Evolutionary conservation across 1,140 invertebrate species (phyloP).

Genomic region (Aradophagus sp.): DNA sequence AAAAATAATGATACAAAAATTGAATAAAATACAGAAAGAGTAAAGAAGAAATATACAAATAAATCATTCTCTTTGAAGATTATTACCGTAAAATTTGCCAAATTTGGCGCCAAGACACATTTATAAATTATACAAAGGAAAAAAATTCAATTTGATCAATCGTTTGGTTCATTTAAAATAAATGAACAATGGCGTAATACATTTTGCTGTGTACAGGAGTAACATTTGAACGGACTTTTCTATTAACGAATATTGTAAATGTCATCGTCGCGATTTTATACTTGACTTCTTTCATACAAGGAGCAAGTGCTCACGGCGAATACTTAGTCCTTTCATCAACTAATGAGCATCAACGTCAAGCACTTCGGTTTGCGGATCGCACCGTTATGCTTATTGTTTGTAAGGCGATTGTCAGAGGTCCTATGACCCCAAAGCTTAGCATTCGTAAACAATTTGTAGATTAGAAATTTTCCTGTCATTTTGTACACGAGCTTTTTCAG

Average conservation of each 20-base stretch:
- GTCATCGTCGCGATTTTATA: conserved; percentile 25
- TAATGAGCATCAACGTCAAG: conserved; percentile 7
- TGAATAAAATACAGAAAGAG: neutral
- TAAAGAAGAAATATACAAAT: no score
- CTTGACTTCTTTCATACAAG: conserved; percentile 25
- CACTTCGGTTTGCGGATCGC: conserved; percentile 1
- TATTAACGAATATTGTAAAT: conserved; percentile 21
- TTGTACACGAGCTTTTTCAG: conserved; percentile 18
- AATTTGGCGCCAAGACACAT: conserved; percentile 53
- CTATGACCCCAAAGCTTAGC: neutral
- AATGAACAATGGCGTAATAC: conserved; percentile 40
- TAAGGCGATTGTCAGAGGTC: conserved; percentile 3
- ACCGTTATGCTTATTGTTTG: conserved; percentile 16
- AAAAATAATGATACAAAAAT: conserved; percentile 7
- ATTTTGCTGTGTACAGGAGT: conserved; percentile 38
- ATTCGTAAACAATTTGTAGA: conserved; percentile 1
- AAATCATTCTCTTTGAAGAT: conserved; percentile 42
- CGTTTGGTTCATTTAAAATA: conserved; percentile 53
- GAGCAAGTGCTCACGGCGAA: conserved; percentile 9
- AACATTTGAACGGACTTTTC: conserved; percentile 18
- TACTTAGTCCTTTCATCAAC: conserved; percentile 24
- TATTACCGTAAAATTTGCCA: conserved; percentile 51
- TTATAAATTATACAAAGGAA: conserved; percentile 50
- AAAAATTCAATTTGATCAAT: no score
- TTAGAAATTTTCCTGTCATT: conserved; percentile 36